Conservation (phyloP, 2,797 vertebrate genomes). For the Cirrhinus molitorella region DNA sequence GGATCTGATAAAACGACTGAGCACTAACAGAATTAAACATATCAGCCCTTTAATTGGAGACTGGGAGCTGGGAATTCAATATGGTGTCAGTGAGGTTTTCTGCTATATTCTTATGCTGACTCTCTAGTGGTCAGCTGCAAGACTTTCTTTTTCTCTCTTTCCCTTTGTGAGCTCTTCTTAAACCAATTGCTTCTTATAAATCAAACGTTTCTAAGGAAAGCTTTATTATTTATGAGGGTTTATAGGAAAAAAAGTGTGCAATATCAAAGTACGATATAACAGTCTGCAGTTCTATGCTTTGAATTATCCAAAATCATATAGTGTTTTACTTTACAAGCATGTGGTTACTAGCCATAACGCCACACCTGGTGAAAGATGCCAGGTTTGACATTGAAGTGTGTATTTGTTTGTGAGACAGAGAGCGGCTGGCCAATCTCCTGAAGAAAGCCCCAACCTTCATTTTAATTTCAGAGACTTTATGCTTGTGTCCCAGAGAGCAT, state of each 20-base stretch:
- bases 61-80: conserved; percentile 59
- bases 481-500: conserved; percentile 59
- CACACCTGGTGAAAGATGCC: too few relatives aligned
- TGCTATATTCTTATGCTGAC: conserved; percentile 25
- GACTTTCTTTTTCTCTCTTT: conserved; percentile 22
- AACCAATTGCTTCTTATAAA: conserved; percentile 15
- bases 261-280: conserved; percentile 1
- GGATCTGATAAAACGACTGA: conserved; percentile 54
- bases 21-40: conserved; percentile 63
- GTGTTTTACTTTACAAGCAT: too few relatives aligned
- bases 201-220: conserved; percentile 23
- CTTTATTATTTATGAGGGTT: conserved; percentile 10
- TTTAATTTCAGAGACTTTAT: conserved; percentile 51
- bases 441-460: conserved; percentile 63
- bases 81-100: conserved; percentile 52
- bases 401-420: conserved; percentile 21
- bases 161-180: conserved; percentile 6
- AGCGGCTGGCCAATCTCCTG: conserved; percentile 15
- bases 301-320: neutral
- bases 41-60: conserved; percentile 60
- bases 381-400: conserved; percentile 30
- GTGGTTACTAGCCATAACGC: too few relatives aligned
- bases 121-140: conserved; percentile 32
- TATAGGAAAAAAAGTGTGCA: neutral
- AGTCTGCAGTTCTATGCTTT: neutral